phyloP scores from a whole-genome alignment of 2,888 invertebrate genomes.

The Phasia obesa region DNA sequence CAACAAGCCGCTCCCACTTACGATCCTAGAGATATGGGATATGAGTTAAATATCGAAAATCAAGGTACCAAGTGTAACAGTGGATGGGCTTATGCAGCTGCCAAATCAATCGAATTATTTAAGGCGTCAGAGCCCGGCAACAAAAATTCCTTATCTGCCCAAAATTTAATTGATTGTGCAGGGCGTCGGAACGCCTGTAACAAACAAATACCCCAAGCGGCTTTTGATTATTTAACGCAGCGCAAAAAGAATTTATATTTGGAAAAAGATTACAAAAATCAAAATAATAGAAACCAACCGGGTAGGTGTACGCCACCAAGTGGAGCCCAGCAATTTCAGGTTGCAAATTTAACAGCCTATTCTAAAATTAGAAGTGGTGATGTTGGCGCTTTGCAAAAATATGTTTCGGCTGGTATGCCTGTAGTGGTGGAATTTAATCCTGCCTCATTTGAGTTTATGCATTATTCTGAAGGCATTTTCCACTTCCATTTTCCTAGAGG shows the following conservation, averaged over 20 bases:
- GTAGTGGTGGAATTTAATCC: conserved; percentile 79
- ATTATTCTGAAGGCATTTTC: conserved; percentile 78
- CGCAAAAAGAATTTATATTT: conserved; percentile 89
- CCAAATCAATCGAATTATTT: too few relatives aligned
- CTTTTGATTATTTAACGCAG: conserved; percentile 90
- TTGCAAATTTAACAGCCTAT: conserved; percentile 72
- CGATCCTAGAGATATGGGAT: too few relatives aligned
- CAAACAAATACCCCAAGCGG: conserved; percentile 88
- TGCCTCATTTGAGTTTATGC: conserved; percentile 79
- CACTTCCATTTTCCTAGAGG: conserved; percentile 68
- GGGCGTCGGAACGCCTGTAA: conserved; percentile 85
- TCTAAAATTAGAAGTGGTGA: conserved; percentile 70
- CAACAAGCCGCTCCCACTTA: neutral
- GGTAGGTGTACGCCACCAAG: conserved; percentile 74
- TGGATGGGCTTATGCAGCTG: too few relatives aligned
- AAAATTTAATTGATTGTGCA: conserved; percentile 93
- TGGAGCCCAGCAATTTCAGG: neutral
- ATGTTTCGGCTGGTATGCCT: conserved; percentile 75
- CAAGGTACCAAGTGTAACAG: neutral
- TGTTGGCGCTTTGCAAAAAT: conserved; percentile 73
- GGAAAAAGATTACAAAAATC: conserved; percentile 90
- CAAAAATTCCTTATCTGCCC: conserved; percentile 87
- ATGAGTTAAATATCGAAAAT: too few relatives aligned
- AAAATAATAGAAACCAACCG: conserved; percentile 56
- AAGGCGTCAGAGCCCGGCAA: too few relatives aligned